Conservation (phyloP, 2,113 vertebrate species). For the Drymodes brunneopygia region DNA sequence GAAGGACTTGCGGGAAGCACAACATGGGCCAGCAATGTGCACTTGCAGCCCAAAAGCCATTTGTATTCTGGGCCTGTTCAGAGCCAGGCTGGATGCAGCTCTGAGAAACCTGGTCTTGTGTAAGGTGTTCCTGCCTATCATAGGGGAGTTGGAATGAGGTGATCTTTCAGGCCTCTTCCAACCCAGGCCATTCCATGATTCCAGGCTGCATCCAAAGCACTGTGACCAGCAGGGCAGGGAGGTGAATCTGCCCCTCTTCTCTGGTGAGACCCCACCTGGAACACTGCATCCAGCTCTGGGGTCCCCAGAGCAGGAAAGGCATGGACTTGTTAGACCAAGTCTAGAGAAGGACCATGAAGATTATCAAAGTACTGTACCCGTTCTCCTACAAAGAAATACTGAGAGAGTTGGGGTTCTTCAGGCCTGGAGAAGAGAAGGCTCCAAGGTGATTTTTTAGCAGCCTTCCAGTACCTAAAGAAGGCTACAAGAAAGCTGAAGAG, state of each 20-base stretch:
- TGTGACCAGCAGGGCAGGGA: accelerated
- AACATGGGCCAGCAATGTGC: too few species aligned
- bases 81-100: not conserved
- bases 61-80: too few species aligned
- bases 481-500: not conserved
- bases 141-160: accelerated
- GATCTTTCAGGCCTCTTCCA: not conserved
- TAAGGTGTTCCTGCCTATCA: not conserved
- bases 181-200: not conserved
- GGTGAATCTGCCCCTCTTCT: not conserved
- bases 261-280: not conserved
- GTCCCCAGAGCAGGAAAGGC: not conserved
- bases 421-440: not conserved
- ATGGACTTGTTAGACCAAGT: too few species aligned
- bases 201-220: not conserved
- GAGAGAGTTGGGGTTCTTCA: not conserved
- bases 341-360: not conserved
- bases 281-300: not conserved
- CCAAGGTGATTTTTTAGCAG: not conserved
- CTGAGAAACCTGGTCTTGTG: not conserved
- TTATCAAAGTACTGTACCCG: not conserved
- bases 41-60: not conserved
- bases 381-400: not conserved
- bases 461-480: not conserved
- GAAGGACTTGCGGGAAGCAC: not conserved